Evolutionary conservation across 2,888 invertebrate species (phyloP).

Genomic region (Cheilosia vernalis): DNA sequence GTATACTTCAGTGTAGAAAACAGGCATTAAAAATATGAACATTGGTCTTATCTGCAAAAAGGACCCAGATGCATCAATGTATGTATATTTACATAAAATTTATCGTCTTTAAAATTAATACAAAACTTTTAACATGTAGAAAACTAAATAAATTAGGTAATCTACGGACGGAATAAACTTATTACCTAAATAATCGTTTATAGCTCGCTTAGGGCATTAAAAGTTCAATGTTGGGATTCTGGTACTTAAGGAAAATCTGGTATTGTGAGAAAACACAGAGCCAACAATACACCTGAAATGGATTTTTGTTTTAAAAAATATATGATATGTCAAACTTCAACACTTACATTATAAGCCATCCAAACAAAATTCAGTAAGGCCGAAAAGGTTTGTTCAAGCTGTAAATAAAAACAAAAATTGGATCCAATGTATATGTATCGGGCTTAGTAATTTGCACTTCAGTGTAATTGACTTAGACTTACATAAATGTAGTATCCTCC

Average conservation of each 20-base stretch:
- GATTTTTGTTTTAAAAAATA: neutral
- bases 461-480: constrained; percentile 82
- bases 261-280: constrained; percentile 93
- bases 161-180: constrained; percentile 39
- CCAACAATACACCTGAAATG: constrained; percentile 92
- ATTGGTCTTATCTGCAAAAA: too few species aligned
- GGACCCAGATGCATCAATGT: too few species aligned
- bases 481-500: constrained; percentile 96
- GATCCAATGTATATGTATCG: neutral
- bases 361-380: constrained; percentile 91
- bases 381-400: constrained; percentile 92
- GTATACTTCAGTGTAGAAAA: too few species aligned
- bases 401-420: constrained; percentile 79
- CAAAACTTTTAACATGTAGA: neutral
- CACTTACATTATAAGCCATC: constrained; percentile 93
- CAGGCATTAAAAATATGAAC: too few species aligned
- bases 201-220: constrained; percentile 79
- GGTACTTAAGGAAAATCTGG: constrained; percentile 90
- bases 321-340: neutral
- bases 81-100: neutral
- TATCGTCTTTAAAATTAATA: neutral
- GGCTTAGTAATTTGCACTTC: neutral
- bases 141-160: constrained; percentile 11
- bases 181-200: constrained; percentile 1
- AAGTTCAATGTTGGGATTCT: constrained; percentile 94